These are phyloP conservation scores for Tiliacea citrago DNA, from an alignment of 2,888 invertebrate species.

Conservation along the genomic window DNA sequence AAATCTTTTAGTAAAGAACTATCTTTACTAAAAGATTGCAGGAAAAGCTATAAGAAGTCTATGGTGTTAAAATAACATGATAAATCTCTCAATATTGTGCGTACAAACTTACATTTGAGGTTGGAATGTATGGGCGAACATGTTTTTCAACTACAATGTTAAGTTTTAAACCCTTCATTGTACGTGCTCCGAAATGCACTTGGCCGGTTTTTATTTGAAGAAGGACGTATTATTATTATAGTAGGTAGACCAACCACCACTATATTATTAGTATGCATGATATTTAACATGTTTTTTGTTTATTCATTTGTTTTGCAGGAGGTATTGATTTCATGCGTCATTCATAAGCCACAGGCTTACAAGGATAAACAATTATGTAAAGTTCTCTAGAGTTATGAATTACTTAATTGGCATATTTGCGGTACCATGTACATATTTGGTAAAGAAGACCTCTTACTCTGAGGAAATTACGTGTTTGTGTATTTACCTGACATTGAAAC, in stretches of 20 bases:
- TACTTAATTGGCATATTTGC: background rate
- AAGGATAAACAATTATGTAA: slow-evolving; percentile 31
- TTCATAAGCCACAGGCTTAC: slow-evolving; percentile 2
- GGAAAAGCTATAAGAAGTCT: too few species aligned
- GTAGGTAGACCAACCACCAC: background rate
- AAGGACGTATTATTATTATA: background rate
- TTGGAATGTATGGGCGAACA: too few species aligned
- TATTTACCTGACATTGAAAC: background rate
- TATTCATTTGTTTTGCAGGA: slow-evolving; percentile 5
- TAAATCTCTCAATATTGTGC: too few species aligned
- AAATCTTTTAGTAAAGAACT: too few species aligned
- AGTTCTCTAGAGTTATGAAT: background rate
- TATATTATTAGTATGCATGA: background rate
- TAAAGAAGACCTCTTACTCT: background rate
- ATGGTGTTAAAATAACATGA: too few species aligned
- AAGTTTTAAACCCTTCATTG: too few species aligned
- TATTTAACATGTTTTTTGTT: background rate
- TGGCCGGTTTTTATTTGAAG: too few species aligned
- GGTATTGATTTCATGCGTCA: slow-evolving; percentile 24
- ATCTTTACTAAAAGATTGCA: too few species aligned
- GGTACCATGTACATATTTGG: background rate
- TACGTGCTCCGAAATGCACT: too few species aligned
- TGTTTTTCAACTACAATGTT: too few species aligned
- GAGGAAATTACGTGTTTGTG: background rate
- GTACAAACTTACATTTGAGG: too few species aligned